Conservation (phyloP, 2,888 invertebrate species). For the Melieria crassipennis region DNA sequence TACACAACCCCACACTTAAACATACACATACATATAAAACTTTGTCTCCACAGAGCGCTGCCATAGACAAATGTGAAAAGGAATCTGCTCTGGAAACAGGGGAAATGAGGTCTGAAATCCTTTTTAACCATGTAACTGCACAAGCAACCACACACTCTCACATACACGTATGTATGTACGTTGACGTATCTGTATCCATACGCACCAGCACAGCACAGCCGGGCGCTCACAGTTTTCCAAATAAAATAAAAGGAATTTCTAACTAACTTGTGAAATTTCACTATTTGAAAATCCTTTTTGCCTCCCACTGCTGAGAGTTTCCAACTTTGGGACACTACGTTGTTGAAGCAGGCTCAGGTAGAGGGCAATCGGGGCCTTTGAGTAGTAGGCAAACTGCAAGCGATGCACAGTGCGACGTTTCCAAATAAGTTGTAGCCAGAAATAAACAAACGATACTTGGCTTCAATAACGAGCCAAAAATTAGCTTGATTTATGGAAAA, state of each 20-base stretch:
- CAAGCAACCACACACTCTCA: slow-evolving; percentile 19
- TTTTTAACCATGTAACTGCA: slow-evolving; percentile 45
- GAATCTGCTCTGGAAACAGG: slow-evolving; percentile 7
- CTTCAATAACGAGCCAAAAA: too few relatives aligned
- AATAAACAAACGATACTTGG: too few relatives aligned
- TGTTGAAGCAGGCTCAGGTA: not conserved
- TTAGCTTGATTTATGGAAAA: too few relatives aligned
- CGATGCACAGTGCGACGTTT: too few relatives aligned
- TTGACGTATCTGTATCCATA: slow-evolving; percentile 13
- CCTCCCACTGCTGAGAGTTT: slow-evolving; percentile 17
- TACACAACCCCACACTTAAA: slow-evolving; percentile 1
- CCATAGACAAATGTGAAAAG: slow-evolving; percentile 13
- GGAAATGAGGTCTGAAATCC: slow-evolving; percentile 57
- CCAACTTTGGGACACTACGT: slow-evolving; percentile 21
- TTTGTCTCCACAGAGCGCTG: slow-evolving; percentile 24
- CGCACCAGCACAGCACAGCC: slow-evolving; percentile 13
- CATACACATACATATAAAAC: slow-evolving; percentile 19
- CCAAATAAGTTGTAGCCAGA: too few relatives aligned
- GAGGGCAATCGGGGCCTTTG: not conserved
- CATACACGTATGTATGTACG: slow-evolving; percentile 6
- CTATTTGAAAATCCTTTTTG: slow-evolving; percentile 48
- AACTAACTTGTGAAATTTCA: slow-evolving; percentile 50
- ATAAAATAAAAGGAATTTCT: slow-evolving; percentile 45
- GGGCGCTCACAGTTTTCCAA: slow-evolving; percentile 31
- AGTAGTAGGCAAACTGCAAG: too few relatives aligned